Conservation (phyloP, 1,140 invertebrate genomes). For the Neoseiulus cucumeris region DNA sequence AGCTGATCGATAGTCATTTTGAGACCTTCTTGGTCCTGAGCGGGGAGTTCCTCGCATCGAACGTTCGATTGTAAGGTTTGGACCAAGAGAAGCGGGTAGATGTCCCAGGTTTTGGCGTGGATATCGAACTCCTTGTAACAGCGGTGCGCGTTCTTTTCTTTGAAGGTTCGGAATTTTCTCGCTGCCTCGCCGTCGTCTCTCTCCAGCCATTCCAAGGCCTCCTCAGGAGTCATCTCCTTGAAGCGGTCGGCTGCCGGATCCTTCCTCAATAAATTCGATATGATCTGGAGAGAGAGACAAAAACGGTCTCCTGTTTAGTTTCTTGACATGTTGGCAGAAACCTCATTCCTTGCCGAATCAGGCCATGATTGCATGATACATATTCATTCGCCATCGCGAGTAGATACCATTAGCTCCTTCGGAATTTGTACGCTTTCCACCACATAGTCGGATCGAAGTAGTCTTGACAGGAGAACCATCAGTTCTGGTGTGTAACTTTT, state of each 20-base stretch:
- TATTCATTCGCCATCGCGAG: no score
- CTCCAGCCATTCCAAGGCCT: conserved; percentile 38
- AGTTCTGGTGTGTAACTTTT: background rate
- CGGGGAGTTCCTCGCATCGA: conserved; percentile 9
- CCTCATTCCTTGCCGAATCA: no score
- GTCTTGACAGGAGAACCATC: background rate
- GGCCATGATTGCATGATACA: no score
- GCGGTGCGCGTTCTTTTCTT: conserved; percentile 49
- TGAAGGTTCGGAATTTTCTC: conserved; percentile 35
- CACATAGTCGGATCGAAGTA: background rate
- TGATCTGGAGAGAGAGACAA: background rate
- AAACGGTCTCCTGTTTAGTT: no score
- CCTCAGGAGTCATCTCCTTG: conserved; percentile 18
- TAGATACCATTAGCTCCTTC: background rate
- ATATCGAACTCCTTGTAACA: conserved; percentile 52
- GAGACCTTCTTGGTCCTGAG: conserved; percentile 1
- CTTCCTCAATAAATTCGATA: background rate
- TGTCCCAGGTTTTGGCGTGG: conserved; percentile 40
- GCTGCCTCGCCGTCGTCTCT: conserved; percentile 32
- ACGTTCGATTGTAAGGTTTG: conserved; percentile 36
- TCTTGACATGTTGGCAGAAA: no score
- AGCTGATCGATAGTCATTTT: background rate
- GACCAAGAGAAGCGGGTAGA: conserved; percentile 40
- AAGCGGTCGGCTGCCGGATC: background rate
- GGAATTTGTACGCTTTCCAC: background rate